Evolutionary conservation across 2,888 invertebrate genomes (phyloP), one percentile per base, ranked within the genome.

Genomic region (Lasioglossum calceatum): DNA sequence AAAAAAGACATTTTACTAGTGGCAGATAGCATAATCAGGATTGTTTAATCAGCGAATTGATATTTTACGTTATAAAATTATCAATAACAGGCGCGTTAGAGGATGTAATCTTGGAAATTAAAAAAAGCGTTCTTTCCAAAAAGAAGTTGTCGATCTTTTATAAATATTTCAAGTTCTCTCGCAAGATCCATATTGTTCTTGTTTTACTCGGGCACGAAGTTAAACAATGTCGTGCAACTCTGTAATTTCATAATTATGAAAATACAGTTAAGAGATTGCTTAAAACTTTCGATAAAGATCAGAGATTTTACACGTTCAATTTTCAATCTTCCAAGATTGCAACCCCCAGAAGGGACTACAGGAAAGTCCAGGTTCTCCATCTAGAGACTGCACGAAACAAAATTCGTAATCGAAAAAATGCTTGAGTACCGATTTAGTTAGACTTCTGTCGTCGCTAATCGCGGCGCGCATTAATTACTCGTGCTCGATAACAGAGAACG

Each of bases 401-500:
- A 64, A 64, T 32, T 32, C 7, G 64, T 16, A 4, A 64, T 47
- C 16, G n/a, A 47, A 16, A 2, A 79, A 12, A 58, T n/a, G 12
- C 23, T 72, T 44, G 32, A 32, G 32, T 4, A 72, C 14, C 42
- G 44, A 78, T 78, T 78, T 71, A 32, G 32, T 64, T 32, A 42
- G 54, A 50, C 42, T 47, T 23, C 54, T n/a, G 32, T 23, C 14
- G n/a, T 32, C 27, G 47, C 19, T 42, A 50, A 76, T 47, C 36
- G 19, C 50, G 64, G 32, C 19, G 32, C 19, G 3, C 14, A 54
- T 36, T 54, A 54, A 74, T 74, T 74, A 74, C 50, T 54, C 50
- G 23, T 36, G 61, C 27, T 32, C 76, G 85, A 84, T 75, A 71
- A 58, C 72, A 39, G 42, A 64, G 75, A 54, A 23, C 64, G 47